These are phyloP conservation scores for Choloepus didactylus DNA, from an alignment of 2,797 vertebrate species.

Conservation along the genomic window DNA sequence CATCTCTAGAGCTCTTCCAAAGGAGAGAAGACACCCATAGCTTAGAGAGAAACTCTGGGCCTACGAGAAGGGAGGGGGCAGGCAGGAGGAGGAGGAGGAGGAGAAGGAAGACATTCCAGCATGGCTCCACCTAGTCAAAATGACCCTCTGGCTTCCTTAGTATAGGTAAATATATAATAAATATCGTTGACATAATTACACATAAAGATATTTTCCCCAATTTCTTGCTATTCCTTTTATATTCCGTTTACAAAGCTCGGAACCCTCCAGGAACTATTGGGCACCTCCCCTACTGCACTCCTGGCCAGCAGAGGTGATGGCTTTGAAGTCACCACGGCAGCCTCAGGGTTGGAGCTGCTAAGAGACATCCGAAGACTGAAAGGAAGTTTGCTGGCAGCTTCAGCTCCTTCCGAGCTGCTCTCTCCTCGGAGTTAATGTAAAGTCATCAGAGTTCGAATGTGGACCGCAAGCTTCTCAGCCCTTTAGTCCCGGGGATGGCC, in stretches of 20 bases:
- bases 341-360: conserved; percentile 65
- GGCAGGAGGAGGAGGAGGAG: conserved; percentile 27
- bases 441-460: conserved; percentile 79
- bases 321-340: conserved; percentile 61
- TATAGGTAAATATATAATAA: conserved; percentile 61
- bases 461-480: conserved; percentile 75
- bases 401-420: conserved; percentile 67
- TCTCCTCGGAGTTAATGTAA: conserved; percentile 69
- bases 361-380: conserved; percentile 72
- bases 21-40: conserved; percentile 50
- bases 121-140: conserved; percentile 68
- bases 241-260: conserved; percentile 69
- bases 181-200: conserved; percentile 69
- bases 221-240: conserved; percentile 67
- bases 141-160: conserved; percentile 63
- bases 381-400: conserved; percentile 68
- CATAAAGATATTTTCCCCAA: neutral
- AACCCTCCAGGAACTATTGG: conserved; percentile 70
- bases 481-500: conserved; percentile 65
- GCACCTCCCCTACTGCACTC: conserved; percentile 65
- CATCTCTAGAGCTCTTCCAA: conserved; percentile 66
- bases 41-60: conserved; percentile 60
- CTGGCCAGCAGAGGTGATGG: conserved; percentile 52
- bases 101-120: conserved; percentile 59
- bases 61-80: conserved; percentile 22